Evolutionary conservation across 1,140 invertebrate species (phyloP).

Genomic region (Euglossa dilemma): DNA sequence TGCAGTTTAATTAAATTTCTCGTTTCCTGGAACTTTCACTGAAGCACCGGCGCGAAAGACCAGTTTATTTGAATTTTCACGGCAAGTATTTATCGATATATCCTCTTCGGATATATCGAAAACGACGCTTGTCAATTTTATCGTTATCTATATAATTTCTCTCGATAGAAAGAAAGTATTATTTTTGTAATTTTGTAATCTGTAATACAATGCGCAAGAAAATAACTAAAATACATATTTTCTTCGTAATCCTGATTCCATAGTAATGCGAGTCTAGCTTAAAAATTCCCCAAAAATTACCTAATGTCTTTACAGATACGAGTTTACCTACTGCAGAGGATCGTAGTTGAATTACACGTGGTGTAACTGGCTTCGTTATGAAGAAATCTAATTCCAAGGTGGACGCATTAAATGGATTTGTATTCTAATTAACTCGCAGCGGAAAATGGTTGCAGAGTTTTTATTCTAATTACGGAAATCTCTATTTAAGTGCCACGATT

Average conservation of each 20-base stretch:
- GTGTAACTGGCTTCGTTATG: neutral
- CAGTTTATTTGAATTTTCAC: neutral
- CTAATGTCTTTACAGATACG: neutral
- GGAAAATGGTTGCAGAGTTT: neutral
- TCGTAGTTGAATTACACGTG: neutral
- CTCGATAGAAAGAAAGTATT: too few species aligned
- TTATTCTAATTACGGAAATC: conserved; percentile 30
- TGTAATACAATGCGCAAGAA: too few species aligned
- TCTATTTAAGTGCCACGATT: neutral
- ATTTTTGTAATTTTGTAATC: too few species aligned
- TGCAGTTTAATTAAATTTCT: conserved; percentile 31
- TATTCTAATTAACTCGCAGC: conserved; percentile 8
- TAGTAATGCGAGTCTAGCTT: too few species aligned
- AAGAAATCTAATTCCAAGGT: neutral
- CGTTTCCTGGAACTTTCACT: neutral
- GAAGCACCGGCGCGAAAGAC: neutral
- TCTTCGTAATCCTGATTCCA: too few species aligned
- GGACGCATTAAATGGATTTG: neutral
- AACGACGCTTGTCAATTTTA: too few species aligned
- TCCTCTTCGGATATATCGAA: too few species aligned
- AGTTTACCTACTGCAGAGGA: neutral
- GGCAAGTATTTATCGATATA: neutral
- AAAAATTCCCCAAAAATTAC: too few species aligned
- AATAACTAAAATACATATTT: too few species aligned
- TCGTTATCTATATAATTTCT: too few species aligned